Evolutionary conservation across 1,140 invertebrate species (phyloP).

Genomic region (Drosophila murphyi): DNA sequence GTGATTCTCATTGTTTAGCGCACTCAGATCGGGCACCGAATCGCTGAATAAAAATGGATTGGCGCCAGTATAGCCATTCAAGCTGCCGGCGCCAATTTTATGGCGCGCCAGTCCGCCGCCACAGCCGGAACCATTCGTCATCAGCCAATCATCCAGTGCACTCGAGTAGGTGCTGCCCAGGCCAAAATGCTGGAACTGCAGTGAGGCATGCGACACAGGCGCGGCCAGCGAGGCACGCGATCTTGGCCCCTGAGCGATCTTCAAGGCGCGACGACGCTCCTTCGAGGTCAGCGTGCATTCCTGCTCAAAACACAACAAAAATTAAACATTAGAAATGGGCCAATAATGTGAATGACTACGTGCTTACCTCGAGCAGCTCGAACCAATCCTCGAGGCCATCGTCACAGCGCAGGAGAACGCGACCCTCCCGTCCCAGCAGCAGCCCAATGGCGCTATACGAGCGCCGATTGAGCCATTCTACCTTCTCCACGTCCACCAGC

Average conservation of each 20-base stretch:
- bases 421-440: constrained; percentile 86
- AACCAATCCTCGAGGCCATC: constrained; percentile 88
- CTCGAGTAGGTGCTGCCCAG: constrained; percentile 81
- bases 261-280: constrained; percentile 86
- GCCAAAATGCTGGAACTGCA: constrained; percentile 79
- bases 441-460: constrained; percentile 87
- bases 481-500: constrained; percentile 88
- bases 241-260: constrained; percentile 85
- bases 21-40: constrained; percentile 82
- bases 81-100: constrained; percentile 80
- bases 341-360: constrained; percentile 15
- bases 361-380: constrained; percentile 85
- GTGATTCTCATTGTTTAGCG: constrained; percentile 81
- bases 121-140: constrained; percentile 73
- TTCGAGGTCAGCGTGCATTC: constrained; percentile 87
- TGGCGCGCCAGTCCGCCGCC: constrained; percentile 64
- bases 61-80: constrained; percentile 72
- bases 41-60: constrained; percentile 83
- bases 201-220: constrained; percentile 79
- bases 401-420: constrained; percentile 86
- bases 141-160: constrained; percentile 85
- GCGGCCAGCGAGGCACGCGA: constrained; percentile 81
- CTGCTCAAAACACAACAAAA: constrained; percentile 49
- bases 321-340: not conserved
- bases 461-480: constrained; percentile 88